phyloP scores from a whole-genome alignment of 2,797 vertebrate genomes.

The Stomatorhinus walkeri region DNA sequence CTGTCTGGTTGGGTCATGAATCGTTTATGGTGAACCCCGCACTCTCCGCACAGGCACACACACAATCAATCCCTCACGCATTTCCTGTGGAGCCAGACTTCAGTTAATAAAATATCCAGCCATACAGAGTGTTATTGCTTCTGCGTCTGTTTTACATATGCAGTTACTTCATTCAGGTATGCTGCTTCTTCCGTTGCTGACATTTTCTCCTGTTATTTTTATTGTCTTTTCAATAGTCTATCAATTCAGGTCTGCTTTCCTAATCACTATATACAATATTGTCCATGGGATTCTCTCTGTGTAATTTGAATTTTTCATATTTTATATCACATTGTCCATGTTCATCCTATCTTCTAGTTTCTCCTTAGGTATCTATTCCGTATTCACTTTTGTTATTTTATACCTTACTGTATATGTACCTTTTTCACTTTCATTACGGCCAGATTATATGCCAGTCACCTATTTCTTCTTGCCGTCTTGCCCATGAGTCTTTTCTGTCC shows the following conservation, averaged over 20 bases:
- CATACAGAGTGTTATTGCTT: neutral
- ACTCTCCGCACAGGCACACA: neutral
- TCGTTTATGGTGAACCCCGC: neutral
- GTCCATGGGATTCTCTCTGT: neutral
- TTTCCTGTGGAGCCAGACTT: neutral
- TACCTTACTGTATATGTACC: neutral
- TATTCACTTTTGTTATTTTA: neutral
- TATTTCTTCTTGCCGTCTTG: neutral
- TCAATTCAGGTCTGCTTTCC: neutral
- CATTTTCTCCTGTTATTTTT: neutral
- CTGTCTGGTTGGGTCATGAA: neutral
- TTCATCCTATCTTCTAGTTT: neutral
- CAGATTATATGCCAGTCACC: neutral
- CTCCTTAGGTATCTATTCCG: neutral
- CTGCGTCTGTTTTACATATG: neutral
- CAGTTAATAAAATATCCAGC: slow-evolving; percentile 19
- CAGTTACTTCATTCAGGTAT: neutral
- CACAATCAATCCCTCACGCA: neutral
- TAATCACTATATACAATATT: neutral
- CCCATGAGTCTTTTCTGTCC: neutral
- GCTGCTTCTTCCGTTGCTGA: neutral
- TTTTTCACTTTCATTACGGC: neutral
- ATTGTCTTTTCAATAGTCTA: neutral
- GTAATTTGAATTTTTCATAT: neutral
- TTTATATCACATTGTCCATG: neutral